These are phyloP conservation scores for Cataglyphis livida DNA, from an alignment of 2,888 invertebrate genomes.

Conservation along the genomic window DNA sequence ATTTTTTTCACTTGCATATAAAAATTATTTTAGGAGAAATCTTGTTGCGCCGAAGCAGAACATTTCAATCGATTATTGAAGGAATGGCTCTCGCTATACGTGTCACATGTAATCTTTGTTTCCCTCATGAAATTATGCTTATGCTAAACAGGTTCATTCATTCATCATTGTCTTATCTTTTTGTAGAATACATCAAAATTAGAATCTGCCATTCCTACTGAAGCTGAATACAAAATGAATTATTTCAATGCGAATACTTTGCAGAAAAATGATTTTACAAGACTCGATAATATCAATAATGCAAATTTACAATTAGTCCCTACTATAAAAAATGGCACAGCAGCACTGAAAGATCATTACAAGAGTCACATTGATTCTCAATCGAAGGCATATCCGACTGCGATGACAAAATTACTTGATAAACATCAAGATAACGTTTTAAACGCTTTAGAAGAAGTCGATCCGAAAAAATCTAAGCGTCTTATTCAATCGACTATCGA, in stretches of 20 bases:
- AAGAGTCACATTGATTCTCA: background rate
- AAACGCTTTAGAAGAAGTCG: background rate
- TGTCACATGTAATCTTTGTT: background rate
- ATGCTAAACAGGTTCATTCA: background rate
- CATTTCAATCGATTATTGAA: constrained; percentile 56
- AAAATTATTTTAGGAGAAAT: constrained; percentile 56
- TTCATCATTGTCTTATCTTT: background rate
- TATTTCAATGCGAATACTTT: background rate
- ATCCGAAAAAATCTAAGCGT: background rate
- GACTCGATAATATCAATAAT: background rate
- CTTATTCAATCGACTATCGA: background rate
- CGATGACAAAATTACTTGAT: background rate
- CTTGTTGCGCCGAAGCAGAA: constrained; percentile 64
- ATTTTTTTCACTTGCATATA: background rate
- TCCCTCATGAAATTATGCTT: background rate
- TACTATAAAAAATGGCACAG: background rate
- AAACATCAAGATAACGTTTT: background rate
- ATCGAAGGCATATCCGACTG: background rate
- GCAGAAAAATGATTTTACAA: background rate
- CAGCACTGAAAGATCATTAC: background rate
- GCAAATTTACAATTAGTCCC: background rate
- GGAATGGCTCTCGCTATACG: constrained; percentile 54
- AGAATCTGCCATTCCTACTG: background rate
- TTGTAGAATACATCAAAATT: background rate
- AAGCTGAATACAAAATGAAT: background rate